Evolutionary conservation across 2,113 vertebrate species (phyloP).

Genomic region (Barbus barbus): DNA sequence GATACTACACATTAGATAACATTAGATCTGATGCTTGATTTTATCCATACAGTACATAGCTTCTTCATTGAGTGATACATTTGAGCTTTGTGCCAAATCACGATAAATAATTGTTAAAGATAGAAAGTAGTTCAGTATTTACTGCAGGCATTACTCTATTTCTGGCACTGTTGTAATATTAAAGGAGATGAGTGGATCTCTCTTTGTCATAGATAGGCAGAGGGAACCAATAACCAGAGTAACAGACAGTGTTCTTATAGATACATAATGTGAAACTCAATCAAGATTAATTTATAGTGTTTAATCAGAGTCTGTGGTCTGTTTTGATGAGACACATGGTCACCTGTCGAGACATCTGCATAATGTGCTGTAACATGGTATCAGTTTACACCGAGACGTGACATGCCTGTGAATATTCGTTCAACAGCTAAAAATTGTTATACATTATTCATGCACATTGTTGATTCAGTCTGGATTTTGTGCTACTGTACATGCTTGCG

Average conservation of each 20-base stretch:
- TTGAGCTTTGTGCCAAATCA: background rate
- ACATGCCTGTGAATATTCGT: background rate
- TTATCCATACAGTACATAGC: background rate
- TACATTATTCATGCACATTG: slow-evolving; percentile 31
- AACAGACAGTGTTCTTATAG: background rate
- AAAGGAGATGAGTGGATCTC: background rate
- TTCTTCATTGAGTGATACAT: background rate
- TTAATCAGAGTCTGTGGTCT: background rate
- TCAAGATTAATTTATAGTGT: background rate
- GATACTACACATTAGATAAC: background rate
- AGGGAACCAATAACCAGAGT: background rate
- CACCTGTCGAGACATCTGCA: slow-evolving; percentile 2
- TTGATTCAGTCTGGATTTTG: background rate
- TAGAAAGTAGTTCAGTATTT: background rate
- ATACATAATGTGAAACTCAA: background rate
- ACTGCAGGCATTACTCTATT: background rate
- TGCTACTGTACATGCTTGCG: background rate
- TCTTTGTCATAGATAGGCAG: background rate
- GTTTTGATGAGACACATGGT: background rate
- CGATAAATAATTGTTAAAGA: background rate
- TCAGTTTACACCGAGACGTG: background rate
- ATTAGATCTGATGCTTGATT: background rate
- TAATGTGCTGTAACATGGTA: background rate
- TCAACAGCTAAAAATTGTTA: background rate
- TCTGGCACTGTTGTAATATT: too few species aligned